Conservation (phyloP, 2,113 vertebrate species). For the Polyodon spathula region DNA sequence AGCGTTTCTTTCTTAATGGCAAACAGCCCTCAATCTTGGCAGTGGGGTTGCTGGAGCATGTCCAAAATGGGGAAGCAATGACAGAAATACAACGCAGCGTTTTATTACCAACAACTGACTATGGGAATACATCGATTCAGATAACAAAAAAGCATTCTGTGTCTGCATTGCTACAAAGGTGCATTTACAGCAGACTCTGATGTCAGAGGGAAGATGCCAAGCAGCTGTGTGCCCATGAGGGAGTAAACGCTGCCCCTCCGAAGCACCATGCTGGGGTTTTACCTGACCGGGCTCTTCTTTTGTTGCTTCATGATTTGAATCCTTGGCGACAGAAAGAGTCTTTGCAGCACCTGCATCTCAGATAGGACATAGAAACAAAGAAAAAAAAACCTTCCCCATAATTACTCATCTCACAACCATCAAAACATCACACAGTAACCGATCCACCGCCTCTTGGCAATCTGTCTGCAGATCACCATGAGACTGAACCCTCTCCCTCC, state of each 20-base stretch:
- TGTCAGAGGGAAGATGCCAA: background rate
- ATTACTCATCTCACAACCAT: conserved; percentile 61
- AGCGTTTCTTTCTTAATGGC: conserved; percentile 44
- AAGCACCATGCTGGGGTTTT: conserved; percentile 85
- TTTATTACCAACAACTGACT: too few relatives aligned
- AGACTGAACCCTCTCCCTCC: too few relatives aligned
- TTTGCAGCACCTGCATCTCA: conserved; percentile 97
- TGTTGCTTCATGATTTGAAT: conserved; percentile 85
- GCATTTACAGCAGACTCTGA: background rate
- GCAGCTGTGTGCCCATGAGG: conserved; percentile 45
- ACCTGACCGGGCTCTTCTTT: conserved; percentile 96
- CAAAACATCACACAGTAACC: conserved; percentile 1
- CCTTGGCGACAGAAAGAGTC: conserved; percentile 89
- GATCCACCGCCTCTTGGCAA: conserved; percentile 20
- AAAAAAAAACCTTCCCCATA: conserved; percentile 75
- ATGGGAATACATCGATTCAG: too few relatives aligned
- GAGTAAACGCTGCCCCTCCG: conserved; percentile 48
- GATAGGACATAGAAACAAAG: conserved; percentile 66
- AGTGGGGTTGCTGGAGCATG: too few relatives aligned
- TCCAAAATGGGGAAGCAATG: too few relatives aligned
- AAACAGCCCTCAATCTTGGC: conserved; percentile 44
- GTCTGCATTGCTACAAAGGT: too few relatives aligned
- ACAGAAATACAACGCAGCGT: too few relatives aligned
- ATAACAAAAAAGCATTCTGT: too few relatives aligned
- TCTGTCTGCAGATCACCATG: too few relatives aligned